Evolutionary conservation across 2,113 vertebrate species (phyloP), one percentile per base, ranked within the genome.

Genomic region (Callocephalon fimbriatum): DNA sequence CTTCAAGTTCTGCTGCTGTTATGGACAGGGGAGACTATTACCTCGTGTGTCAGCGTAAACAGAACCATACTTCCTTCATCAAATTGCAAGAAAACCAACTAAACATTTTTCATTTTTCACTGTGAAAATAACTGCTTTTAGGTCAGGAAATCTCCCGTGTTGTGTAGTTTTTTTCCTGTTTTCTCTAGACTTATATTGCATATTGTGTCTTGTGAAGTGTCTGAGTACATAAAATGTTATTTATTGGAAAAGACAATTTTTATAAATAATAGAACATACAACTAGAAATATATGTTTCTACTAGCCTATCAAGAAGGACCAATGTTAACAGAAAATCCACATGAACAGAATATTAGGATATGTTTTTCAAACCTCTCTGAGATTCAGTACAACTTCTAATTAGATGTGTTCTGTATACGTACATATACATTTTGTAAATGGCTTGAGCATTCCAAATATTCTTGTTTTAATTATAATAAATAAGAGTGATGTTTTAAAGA

Each of bases 381-480:
- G 40, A 77, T 92, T 95, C 61, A 74, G 54, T 65, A 56, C 67
- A 78, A 94, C 59, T 83, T 91, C 53, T 96, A 97, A 96, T 95
- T 94, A 95, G 54, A 76, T 90, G 27, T 90, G n/a, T 94, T 96
- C 85, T 74, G 17, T 81, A 23, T 88, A 86, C 76, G 51, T 38
- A 78, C 42, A 44, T 86, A 97, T 91, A 89, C 15, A 95, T 96
- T 97, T 90, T 94, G 35, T 50, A 96, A 97, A 95, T 94, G 72
- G n/a, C 38, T 96, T 93, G 59, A 90, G 56, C 56, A 71, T 94
- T 90, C n/a, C 87, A 96, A 70, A 90, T 96, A 95, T 81, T 97
- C 76, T 96, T 93, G 53, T 94, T 98, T 96, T 96, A 96, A 97
- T 97, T 95, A 95, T 68, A 96, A 56, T 32, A 91, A 95, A 93